These are phyloP conservation scores for Cristatella mucedo DNA, from an alignment of 2,888 invertebrate genomes.

Conservation along the genomic window DNA sequence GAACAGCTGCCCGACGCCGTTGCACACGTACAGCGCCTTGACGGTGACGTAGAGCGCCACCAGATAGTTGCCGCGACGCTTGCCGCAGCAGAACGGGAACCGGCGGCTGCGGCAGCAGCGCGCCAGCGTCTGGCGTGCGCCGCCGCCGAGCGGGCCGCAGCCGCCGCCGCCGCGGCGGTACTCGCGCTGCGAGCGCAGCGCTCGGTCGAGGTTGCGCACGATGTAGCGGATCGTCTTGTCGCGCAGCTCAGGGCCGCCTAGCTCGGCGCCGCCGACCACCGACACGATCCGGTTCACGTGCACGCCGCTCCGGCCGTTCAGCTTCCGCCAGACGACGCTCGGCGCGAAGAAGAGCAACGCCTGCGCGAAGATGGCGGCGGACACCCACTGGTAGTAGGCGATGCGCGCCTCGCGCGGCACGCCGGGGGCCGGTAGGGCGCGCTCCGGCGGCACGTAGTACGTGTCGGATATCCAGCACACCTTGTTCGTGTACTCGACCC, in stretches of 20 bases:
- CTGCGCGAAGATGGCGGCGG: slow-evolving; percentile 38
- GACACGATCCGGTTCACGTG: slow-evolving; percentile 38
- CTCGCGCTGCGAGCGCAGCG: slow-evolving; percentile 24
- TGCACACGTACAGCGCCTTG: slow-evolving; percentile 38
- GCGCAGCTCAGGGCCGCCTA: slow-evolving; percentile 39
- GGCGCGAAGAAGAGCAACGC: slow-evolving; percentile 42
- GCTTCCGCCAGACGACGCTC: slow-evolving; percentile 40
- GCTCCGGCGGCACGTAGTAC: slow-evolving; percentile 29
- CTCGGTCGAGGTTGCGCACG: slow-evolving; percentile 40
- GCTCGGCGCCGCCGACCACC: slow-evolving; percentile 34
- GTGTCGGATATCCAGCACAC: slow-evolving; percentile 44
- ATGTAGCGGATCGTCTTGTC: slow-evolving; percentile 40
- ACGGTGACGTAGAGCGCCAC: slow-evolving; percentile 40
- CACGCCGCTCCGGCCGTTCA: slow-evolving; percentile 41
- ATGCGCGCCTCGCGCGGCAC: slow-evolving; percentile 8
- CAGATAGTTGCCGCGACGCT: slow-evolving; percentile 40
- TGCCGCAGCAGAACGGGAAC: slow-evolving; percentile 36
- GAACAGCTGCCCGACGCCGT: slow-evolving; percentile 40
- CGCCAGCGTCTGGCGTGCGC: slow-evolving; percentile 27
- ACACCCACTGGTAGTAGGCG: slow-evolving; percentile 38
- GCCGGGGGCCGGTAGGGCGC: not conserved
- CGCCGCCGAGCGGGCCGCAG: slow-evolving; percentile 26
- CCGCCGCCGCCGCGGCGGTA: slow-evolving; percentile 26
- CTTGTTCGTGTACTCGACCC: slow-evolving; percentile 43
- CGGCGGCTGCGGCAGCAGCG: too few species aligned